Conservation (phyloP, 2,113 vertebrate species). For the Calypte anna region DNA sequence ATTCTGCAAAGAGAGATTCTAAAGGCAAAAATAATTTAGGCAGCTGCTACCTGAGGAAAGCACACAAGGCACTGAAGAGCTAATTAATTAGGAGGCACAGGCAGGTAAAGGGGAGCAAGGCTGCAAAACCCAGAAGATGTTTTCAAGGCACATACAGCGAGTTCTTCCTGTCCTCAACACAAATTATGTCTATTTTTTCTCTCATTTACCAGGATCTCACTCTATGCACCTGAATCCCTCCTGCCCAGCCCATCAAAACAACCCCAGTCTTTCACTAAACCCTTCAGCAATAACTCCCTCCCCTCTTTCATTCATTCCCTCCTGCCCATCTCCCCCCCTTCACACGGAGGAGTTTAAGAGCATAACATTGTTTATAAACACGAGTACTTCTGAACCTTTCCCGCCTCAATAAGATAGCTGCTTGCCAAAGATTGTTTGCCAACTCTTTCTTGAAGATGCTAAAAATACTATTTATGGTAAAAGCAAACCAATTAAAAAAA, state of each 20-base stretch:
- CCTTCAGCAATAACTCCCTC: rapidly evolving
- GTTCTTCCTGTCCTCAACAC: neutral
- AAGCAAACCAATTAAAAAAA: neutral
- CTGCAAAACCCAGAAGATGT: neutral
- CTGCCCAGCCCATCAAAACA: neutral
- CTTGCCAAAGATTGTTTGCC: neutral
- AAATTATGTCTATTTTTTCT: rapidly evolving
- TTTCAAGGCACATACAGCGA: neutral
- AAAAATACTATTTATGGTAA: constrained; percentile 28
- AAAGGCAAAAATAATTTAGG: neutral
- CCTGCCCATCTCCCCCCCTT: neutral
- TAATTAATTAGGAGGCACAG: neutral
- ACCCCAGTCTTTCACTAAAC: neutral
- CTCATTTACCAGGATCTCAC: neutral
- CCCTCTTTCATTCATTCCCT: neutral
- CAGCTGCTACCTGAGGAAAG: neutral
- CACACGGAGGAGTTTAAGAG: neutral
- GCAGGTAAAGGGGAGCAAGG: neutral
- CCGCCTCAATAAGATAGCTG: neutral
- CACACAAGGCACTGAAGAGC: rapidly evolving
- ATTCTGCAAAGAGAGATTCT: neutral
- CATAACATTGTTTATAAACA: neutral
- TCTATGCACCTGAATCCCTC: neutral
- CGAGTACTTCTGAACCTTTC: neutral
- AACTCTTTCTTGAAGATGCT: neutral